phyloP scores from a whole-genome alignment of 2,797 vertebrate species.

The Morelia viridis region DNA sequence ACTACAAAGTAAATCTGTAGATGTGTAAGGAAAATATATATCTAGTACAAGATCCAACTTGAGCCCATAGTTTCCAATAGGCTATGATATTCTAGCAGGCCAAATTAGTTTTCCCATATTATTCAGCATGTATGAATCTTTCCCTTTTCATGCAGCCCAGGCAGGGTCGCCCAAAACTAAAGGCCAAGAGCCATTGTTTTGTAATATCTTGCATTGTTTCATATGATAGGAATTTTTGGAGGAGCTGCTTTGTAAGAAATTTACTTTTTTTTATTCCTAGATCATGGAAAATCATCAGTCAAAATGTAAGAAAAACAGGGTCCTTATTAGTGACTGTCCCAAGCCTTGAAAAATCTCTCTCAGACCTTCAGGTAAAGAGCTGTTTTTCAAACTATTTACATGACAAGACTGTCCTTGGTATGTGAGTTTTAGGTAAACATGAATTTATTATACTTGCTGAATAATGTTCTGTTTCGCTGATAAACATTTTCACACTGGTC shows the following conservation, averaged over 20 bases:
- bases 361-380: conserved; percentile 77
- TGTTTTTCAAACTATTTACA: conserved; percentile 49
- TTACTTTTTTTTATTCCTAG: conserved; percentile 65
- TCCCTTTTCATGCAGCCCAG: neutral
- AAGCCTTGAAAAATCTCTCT: conserved; percentile 81
- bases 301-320: conserved; percentile 79
- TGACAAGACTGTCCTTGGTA: neutral
- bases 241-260: conserved; percentile 22
- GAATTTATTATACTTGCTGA: conserved; percentile 6
- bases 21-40: neutral
- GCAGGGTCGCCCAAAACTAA: neutral
- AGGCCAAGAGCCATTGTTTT: neutral
- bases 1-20: neutral
- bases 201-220: neutral
- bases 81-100: neutral
- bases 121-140: neutral
- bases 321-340: conserved; percentile 87
- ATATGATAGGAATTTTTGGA: neutral
- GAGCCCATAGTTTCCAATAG: neutral
- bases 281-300: conserved; percentile 84
- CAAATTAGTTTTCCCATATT: neutral
- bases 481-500: neutral
- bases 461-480: neutral
- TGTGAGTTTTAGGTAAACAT: conserved; percentile 33
- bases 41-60: neutral